Evolutionary conservation across 2,888 invertebrate species (phyloP), one percentile per base, ranked within the genome.

Genomic region (Volucella inanis): DNA sequence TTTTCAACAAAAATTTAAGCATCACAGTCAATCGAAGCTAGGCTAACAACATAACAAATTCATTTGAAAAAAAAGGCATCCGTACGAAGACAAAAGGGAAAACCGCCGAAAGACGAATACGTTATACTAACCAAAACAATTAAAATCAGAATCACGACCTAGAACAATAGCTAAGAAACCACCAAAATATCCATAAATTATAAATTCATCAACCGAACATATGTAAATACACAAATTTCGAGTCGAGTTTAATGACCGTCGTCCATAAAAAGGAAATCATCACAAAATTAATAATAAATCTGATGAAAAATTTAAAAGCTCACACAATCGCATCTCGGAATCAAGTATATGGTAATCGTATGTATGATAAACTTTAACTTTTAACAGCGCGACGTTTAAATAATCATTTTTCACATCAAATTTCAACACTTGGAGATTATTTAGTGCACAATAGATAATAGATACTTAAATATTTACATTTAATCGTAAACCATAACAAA

Each of bases 371-470:
- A 78, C 50, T 70, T 68, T 77, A 65, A 79, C 39, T 45, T 62
- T 41, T 31, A 4, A 2, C 31, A 31, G 6, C 31, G 54, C 14
- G 65, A 54, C 59, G 38, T 45, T 75, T 79, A 64, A 59, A 75
- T 75, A 31, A 62, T 31, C 45, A 65, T 65, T 52, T 74, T 43
- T 68, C 39, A 49, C 55, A 77, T 50, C 15, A 82, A 54, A 41
- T 54, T 50, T 52, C 65, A 57, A 64, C 52, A 82, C 11, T 62
- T 11, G 62, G 11, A 50, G 41, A 43, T 62, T 78, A 55, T 49
- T 39, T 59, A 45, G 67, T 78, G 62, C 78, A 72, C 41, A 70
- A 62, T 45, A 68, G 31, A 41, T 15, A 50, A 9, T 41, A 11
- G n/a, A 45, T 12, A 65, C 9, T n/a, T 43, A 18, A 41, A 50